Evolutionary conservation across 2,888 invertebrate genomes (phyloP).

Genomic region (Tipula unca): DNA sequence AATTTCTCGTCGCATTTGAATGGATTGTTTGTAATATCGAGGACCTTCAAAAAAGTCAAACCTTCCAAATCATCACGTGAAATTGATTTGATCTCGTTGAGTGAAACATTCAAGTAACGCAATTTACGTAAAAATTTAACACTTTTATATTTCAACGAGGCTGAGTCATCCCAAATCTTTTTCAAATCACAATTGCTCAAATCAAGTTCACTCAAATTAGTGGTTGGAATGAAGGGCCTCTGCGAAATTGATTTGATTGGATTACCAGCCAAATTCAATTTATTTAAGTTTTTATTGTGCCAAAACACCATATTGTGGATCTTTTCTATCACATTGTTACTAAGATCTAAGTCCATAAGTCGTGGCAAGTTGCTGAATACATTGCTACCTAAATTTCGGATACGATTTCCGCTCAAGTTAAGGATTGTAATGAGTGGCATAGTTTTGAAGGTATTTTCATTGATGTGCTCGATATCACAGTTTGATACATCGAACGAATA

Average conservation of each 20-base stretch:
- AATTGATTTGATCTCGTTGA: constrained; percentile 29
- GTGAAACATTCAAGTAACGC: constrained; percentile 47
- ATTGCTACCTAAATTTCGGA: constrained; percentile 47
- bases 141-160: constrained; percentile 28
- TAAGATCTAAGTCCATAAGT: constrained; percentile 60
- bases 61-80: neutral
- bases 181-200: constrained; percentile 59
- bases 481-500: constrained; percentile 65
- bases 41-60: constrained; percentile 36
- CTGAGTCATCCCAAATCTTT: constrained; percentile 44
- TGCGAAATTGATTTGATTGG: constrained; percentile 57
- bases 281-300: constrained; percentile 55
- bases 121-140: constrained; percentile 46
- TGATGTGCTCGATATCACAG: constrained; percentile 57
- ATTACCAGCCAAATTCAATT: constrained; percentile 63
- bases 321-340: constrained; percentile 56
- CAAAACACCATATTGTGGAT: constrained; percentile 56
- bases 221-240: constrained; percentile 55
- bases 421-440: constrained; percentile 62
- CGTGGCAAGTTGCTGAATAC: constrained; percentile 50
- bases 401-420: constrained; percentile 58
- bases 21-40: constrained; percentile 54
- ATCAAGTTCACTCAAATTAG: constrained; percentile 56
- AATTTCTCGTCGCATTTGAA: constrained; percentile 60
- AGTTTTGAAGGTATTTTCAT: constrained; percentile 56